Base-by-base conservation (phyloP, 1,140 invertebrate species). In the Scylla paramamosain region DNA sequence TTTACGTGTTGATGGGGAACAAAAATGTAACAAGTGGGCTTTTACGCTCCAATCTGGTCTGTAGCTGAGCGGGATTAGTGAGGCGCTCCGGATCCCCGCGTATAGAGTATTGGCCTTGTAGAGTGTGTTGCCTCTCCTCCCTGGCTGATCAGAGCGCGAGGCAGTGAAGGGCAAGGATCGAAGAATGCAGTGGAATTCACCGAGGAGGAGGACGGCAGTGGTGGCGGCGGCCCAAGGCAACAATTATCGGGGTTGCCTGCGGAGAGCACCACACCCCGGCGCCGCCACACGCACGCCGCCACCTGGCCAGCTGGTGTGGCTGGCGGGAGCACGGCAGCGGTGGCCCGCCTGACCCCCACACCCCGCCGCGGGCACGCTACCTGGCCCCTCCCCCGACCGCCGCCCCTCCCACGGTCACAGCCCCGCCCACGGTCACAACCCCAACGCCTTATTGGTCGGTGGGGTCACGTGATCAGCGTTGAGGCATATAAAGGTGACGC, bases 341-440 rank as follows among this genome's bases (percentile, higher is more conserved):
- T 94, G 93, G 86, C 88, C 93, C 82, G 88, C n/a, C 93, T 94
- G 93, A 94, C 93, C 93, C 88, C 93, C 93, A 90, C 93, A 94
- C 93, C 93, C 93, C 93, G 93, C 93, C 93, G 29, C 93, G 67
- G 93, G 93, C 93, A 83, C 59, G 16, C 32, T 89, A 83, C 87
- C 39, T 90, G 93, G 88, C 93, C 93, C 93, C 88, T 87, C 93
- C 93, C 88, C 59, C 93, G 59, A 90, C 88, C 93, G 59, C 87
- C 31, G 93, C 94, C 94, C 90, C 94, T 92, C 94, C 94, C 94
- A 92, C 94, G 89, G 90, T 88, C 94, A 91, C 89, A 87, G 88
- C 90, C 88, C 77, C 94, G 91, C 94, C 94, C 94, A 91, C 89
- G 90, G 94, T 94, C 94, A 95, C 94, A 92, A 92, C 91, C 94